Percentiles rank a stretch among this genome's conserved stretches.
Evolutionary conservation across 2,888 invertebrate genomes (phyloP).

Genomic region (Melanchra persicariae): DNA sequence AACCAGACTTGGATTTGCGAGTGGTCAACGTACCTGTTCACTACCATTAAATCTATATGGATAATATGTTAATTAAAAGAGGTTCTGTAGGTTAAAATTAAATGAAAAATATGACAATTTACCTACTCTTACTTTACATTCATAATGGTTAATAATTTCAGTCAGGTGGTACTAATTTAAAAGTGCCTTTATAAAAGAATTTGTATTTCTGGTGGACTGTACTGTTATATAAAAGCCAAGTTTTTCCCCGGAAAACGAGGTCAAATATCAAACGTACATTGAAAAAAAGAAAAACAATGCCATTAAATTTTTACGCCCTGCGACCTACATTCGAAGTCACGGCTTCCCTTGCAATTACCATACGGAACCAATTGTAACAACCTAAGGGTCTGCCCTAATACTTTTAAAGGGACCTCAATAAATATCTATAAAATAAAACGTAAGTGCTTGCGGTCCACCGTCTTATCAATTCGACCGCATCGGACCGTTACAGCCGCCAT

Average conservation of each 20-base stretch:
- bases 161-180: not conserved
- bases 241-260: not conserved
- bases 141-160: not conserved
- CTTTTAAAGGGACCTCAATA: constrained; percentile 64
- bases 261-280: not conserved
- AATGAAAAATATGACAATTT: too few relatives aligned
- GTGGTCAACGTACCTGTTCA: too few relatives aligned
- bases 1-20: too few relatives aligned
- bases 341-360: constrained; percentile 63
- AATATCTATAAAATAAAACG: constrained; percentile 67
- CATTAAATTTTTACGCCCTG: constrained; percentile 37
- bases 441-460: constrained; percentile 54
- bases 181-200: too few relatives aligned
- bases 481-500: constrained; percentile 37
- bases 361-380: constrained; percentile 58
- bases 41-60: too few relatives aligned
- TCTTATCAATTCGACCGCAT: constrained; percentile 65
- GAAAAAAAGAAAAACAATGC: constrained; percentile 16
- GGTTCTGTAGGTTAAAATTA: too few relatives aligned
- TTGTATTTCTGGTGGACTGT: not conserved
- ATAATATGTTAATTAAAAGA: too few relatives aligned
- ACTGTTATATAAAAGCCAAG: not conserved
- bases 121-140: too few relatives aligned
- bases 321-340: constrained; percentile 50
- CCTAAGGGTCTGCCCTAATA: constrained; percentile 52